Evolutionary conservation across 2,113 vertebrate genomes (phyloP), one percentile per base, ranked within the genome.

Genomic region (Hoplias malabaricus): DNA sequence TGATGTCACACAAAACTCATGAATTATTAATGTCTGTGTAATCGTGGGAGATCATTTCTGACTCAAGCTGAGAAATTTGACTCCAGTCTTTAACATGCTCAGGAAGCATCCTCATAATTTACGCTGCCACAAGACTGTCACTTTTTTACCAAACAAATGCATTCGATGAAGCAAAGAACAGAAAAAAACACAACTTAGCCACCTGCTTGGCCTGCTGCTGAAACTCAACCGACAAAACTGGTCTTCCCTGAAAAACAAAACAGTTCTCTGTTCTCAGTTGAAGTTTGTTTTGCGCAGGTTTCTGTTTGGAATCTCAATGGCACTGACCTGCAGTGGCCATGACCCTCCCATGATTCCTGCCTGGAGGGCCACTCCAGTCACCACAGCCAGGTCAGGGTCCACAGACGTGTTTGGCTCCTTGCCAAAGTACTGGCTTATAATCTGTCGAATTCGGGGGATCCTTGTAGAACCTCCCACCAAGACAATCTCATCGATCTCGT

Each of bases 301-400:
- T 83, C 91, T 95, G 87, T 96, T 99, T 73, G 96, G 96, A 78
- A 99, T 98, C 88, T 99, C 97, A 82, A 98, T 89, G 16, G 97
- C 98, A 19, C 98, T 98, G 85, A 99, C 98, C 91, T 98, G 96
- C 23, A 99, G 90, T 42, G 98, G 97, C 98, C 98, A 99, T 13
- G 98, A 96, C 4, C 96, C 98, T 0, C 94, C 95, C 92, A 97
- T 94, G 77, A 99, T 98, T 53, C 98, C 98, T 0, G 98, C 98
- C 84, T 99, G 97, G 69, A 99, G 94, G 46, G 98, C 95, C 81
- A 98, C 97, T 0, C 98, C 98, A 0, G 77, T 99, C 14, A 99
- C 98, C 79, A 99, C 97, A 0, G 97, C 97, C 77, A 99, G 86
- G 82, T 99, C 98, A 0, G 98, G 97, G 86, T 99, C 96, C 38